Conservation (phyloP, 23 tunicate genomes). For the Clavelina lepadiformis region DNA sequence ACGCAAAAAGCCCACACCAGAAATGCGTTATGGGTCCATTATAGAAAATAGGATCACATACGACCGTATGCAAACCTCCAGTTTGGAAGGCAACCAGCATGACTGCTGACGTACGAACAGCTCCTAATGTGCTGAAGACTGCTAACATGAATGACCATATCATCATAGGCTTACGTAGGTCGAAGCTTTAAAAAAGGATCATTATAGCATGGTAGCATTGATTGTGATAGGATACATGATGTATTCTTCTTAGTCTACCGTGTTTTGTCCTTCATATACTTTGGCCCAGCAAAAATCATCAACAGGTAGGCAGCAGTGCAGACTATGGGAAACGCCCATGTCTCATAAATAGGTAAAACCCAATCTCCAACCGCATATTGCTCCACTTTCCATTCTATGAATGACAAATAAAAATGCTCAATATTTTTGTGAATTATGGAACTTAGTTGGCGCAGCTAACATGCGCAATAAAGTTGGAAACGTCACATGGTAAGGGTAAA, state of each 20-base stretch:
- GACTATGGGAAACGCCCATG: conserved; percentile 9
- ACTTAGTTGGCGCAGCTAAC: no score
- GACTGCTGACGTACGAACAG: conserved; percentile 15
- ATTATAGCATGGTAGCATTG: no score
- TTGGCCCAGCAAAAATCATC: conserved; percentile 26
- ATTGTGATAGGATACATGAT: no score
- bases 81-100: background rate
- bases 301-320: conserved; percentile 6
- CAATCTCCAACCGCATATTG: no score
- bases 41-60: conserved; percentile 20
- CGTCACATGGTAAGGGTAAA: no score
- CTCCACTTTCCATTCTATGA: no score
- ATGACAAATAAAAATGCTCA: no score
- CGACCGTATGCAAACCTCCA: conserved; percentile 20
- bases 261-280: conserved; percentile 10
- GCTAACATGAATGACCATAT: conserved; percentile 62
- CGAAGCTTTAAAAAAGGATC: conserved; percentile 24
- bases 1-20: conserved; percentile 35
- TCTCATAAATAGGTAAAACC: no score
- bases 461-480: no score
- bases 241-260: no score
- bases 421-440: no score
- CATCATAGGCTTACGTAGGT: conserved; percentile 27
- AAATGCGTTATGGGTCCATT: conserved; percentile 30
- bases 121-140: conserved; percentile 54